Base-by-base conservation (phyloP, 1,140 invertebrate genomes). In the Linepithema humile region DNA sequence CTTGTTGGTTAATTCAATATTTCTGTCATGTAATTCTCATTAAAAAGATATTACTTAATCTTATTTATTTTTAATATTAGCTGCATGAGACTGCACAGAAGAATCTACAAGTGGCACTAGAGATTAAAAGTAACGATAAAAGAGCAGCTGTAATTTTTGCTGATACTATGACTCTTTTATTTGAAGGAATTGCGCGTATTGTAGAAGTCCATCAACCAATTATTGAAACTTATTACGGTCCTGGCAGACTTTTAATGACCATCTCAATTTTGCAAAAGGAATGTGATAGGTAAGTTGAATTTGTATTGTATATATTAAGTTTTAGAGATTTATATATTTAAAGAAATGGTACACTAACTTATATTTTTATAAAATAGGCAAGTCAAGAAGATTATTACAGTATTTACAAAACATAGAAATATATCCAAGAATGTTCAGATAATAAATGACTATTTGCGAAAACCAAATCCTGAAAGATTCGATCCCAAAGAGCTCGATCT, bases 221-320 rank as follows among this genome's bases (percentile, higher is more conserved):
- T 35, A 97, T 99, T 48, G 98, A 99, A 92, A 98, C 98, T 7
- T 99, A 98, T 94, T 99, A 99, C 95, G 98, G 98, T 91, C 96
- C 96, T 43, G 97, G 97, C 3, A 95, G 96, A 90, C 93, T 99
- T 48, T 92, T 98, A 57, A 95, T 95, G 9, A 96, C 97, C 72
- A 94, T 98, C 69, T 95, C 93, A 72, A 96, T 96, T 89, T 92
- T 99, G 67, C 98, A 99, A 93, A 96, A 96, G 90, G 98, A 99
- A 94, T 99, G 98, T 93, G 98, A 99, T 92, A 92, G 95, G 83
- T 97, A 98, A 92, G 93, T 67, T 35, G 15, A 83, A 50, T 55
- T 48, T 35, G 3, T 50, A 26, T n/a, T 17, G 10, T 7, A 29
- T 7, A 62, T 53, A 20, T 43, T 7, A 12, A 55, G 26, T 45